Evolutionary conservation across 2,888 invertebrate genomes (phyloP).

Genomic region (Spilosoma lubricipeda): DNA sequence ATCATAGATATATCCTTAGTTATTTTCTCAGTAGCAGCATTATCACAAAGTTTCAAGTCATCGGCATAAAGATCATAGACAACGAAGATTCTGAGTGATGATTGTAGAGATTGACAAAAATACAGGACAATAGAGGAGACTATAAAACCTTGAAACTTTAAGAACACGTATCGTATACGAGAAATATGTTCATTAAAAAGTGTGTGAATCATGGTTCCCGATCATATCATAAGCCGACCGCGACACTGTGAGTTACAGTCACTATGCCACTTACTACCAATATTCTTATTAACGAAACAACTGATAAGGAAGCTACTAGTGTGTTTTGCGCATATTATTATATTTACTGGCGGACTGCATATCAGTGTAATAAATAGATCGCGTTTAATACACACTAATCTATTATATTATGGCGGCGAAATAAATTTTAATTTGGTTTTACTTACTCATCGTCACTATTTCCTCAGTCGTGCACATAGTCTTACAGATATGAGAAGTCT

Average conservation of each 20-base stretch:
- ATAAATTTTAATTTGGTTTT: slow-evolving; percentile 2
- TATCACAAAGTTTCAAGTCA: neutral
- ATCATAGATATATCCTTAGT: neutral
- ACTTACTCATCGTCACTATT: neutral
- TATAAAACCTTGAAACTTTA: neutral
- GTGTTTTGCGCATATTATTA: neutral
- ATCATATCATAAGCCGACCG: neutral
- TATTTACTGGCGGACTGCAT: neutral
- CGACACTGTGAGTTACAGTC: neutral
- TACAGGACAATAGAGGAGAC: neutral
- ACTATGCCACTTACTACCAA: neutral
- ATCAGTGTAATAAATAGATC: slow-evolving; percentile 9
- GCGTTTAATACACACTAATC: neutral
- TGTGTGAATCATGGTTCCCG: neutral
- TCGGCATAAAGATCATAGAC: no score
- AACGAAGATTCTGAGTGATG: neutral
- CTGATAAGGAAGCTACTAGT: neutral
- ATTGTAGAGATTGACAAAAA: neutral
- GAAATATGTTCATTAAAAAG: neutral
- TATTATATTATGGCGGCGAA: slow-evolving; percentile 2
- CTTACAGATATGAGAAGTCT: slow-evolving; percentile 10
- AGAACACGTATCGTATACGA: neutral
- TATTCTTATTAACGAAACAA: neutral
- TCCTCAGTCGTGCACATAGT: neutral
- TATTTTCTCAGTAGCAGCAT: neutral